Evolutionary conservation across 2,113 vertebrate genomes (phyloP).

Genomic region (Carassius carassius): DNA sequence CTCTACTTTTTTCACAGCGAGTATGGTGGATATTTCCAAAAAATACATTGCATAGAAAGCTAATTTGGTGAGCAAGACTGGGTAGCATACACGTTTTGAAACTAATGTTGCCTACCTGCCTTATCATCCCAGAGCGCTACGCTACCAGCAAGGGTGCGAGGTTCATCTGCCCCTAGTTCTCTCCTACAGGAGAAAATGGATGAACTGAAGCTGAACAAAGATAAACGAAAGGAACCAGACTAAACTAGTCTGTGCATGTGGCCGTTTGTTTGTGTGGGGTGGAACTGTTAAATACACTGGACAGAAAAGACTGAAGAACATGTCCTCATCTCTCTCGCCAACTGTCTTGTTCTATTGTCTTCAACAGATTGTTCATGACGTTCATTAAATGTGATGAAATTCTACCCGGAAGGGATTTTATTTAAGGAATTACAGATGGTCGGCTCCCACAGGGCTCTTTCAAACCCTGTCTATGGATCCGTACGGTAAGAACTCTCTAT

Average conservation of each 20-base stretch:
- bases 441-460: constrained; percentile 17
- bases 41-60: not conserved
- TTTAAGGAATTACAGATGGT: constrained; percentile 21
- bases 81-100: not conserved
- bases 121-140: constrained; percentile 44
- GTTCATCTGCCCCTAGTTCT: constrained; percentile 68
- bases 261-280: constrained; percentile 2
- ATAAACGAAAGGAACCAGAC: constrained; percentile 76
- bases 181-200: constrained; percentile 76
- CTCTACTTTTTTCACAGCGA: not conserved
- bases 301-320: constrained; percentile 16
- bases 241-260: constrained; percentile 55
- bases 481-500: constrained; percentile 11
- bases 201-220: constrained; percentile 75
- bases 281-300: constrained; percentile 37
- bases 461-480: not conserved
- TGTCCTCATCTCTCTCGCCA: constrained; percentile 26
- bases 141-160: constrained; percentile 58
- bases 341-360: constrained; percentile 11
- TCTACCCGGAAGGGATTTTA: constrained; percentile 4
- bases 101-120: constrained; percentile 11
- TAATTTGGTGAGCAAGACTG: not conserved
- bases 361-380: constrained; percentile 36
- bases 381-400: constrained; percentile 47
- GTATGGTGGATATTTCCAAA: not conserved